A percentile compares a stretch with the other conserved stretches of the same genome.
phyloP scores from a whole-genome alignment of 2,113 vertebrate genomes.

The Prolemur simus region DNA sequence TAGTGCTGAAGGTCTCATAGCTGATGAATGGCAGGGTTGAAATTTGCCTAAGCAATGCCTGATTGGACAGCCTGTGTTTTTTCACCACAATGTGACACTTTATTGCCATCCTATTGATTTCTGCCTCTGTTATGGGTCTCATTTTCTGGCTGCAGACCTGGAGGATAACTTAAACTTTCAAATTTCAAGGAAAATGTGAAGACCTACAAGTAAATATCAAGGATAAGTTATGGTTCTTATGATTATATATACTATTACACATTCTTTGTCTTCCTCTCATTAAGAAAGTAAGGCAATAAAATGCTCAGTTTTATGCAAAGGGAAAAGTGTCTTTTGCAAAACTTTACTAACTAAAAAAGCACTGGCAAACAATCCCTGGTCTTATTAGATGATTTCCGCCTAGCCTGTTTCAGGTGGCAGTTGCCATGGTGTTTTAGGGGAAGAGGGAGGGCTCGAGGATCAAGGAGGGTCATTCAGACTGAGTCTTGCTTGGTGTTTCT shows the following conservation, averaged over 20 bases:
- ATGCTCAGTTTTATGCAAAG: neutral
- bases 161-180: conserved; percentile 27
- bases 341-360: conserved; percentile 39
- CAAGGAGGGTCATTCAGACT: conserved; percentile 55
- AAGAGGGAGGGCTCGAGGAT: conserved; percentile 55
- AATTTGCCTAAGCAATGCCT: neutral
- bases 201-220: neutral
- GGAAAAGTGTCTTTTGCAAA: neutral
- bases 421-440: conserved; percentile 65
- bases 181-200: neutral
- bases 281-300: neutral
- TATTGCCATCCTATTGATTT: neutral
- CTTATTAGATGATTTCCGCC: conserved; percentile 39
- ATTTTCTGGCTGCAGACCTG: neutral
- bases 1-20: neutral
- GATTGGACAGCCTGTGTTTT: neutral
- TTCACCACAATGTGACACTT: neutral
- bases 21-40: neutral
- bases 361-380: neutral
- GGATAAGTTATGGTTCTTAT: neutral
- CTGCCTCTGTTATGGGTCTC: neutral
- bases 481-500: conserved; percentile 43
- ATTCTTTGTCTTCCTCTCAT: neutral
- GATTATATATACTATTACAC: neutral
- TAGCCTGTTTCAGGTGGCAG: conserved; percentile 65